Evolutionary conservation across 2,797 vertebrate genomes (phyloP), one percentile per base, ranked within the genome.

Genomic region (Aulostomus chinensis): DNA sequence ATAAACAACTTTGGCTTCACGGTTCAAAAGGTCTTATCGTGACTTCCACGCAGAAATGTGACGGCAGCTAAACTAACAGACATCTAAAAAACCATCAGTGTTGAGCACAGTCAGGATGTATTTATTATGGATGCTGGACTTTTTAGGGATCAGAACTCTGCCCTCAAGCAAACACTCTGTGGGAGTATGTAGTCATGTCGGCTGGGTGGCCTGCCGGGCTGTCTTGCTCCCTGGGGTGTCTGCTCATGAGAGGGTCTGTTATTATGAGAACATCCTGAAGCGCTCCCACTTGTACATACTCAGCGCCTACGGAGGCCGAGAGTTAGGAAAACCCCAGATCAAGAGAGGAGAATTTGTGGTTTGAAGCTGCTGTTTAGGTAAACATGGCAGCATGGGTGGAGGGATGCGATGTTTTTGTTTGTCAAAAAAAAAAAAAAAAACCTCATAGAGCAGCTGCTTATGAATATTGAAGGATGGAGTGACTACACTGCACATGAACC

Each of bases 91-190:
- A 35, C 24, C 49, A 59, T 71, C 61, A 56, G 52, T 68, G 64
- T 50, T 73, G 30, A 45, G 43, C 62, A 18, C 39, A 56, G 30
- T 61, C 48, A 36, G 57, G 35, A 37, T 17, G 28, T 58, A 60
- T 76, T 78, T 68, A 69, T 75, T 68, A 66, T 69, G 51, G 37
- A 46, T 41, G 51, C 48, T 51, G 4, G 55, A 62, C 68, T 67
- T 79, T 64, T 62, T 61, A 28, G 58, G 58, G 57, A 64, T 81
- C 58, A 55, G 68, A 71, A 64, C 69, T 68, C 65, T 80, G 65
- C 53, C 58, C 64, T 68, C 68, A 58, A 65, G 70, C 80, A 85
- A 90, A 86, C 83, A 77, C 76, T 77, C 66, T 43, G 56, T 51
- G 64, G 76, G 60, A 73, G 60, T 56, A 54, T 51, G 62, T 37